Base-by-base conservation (phyloP, 1,140 invertebrate genomes). In the Papilio aristodemus region DNA sequence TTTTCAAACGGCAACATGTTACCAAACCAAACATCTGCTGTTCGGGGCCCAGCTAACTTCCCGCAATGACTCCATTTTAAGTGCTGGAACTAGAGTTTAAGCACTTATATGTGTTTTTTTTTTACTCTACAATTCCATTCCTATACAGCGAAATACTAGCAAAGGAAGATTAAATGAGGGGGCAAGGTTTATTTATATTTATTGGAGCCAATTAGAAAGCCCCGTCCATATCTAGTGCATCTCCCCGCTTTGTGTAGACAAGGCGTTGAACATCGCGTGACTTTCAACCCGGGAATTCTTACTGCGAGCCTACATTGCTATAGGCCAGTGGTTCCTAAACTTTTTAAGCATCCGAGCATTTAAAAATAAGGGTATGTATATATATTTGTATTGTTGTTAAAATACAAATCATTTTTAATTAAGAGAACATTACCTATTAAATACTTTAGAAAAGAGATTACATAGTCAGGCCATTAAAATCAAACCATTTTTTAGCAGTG, bases 261-360 rank as follows among this genome's bases (percentile, higher is more conserved):
- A 77, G 71, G 69, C 75, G 76, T 74, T 75, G 69, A 76, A 76
- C 81, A 75, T 85, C 77, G 84, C 84, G 84, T 85, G 83, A 83
- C 81, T 80, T 59, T 38, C 68, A 78, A 80, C 75, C 81, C 81
- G 81, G 82, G 81, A 81, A 84, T 85, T 81, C 83, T 81, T 84
- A 80, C 79, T 74, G 71, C 63, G 80, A 74, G 80, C 75, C 74
- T 76, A 74, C 77, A 76, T 78, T 81, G 76, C 80, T 82, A 78
- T 74, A 79, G 75, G 75, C 76, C 78, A 75, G 46, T 4, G 46
- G 19, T 54, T 54, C 46, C 4, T 22, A 54, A 54, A 54, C 3
- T 54, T 54, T 13, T 1, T 22, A 46, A 46, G 43, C 7, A 14
- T 19, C 10, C 1, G 46, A 50, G 22, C 9, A 50, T 9, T 22